A percentile compares a stretch with the other conserved stretches of the same genome.
Conservation (phyloP, 2,797 vertebrate genomes). For the Emys orbicularis region DNA sequence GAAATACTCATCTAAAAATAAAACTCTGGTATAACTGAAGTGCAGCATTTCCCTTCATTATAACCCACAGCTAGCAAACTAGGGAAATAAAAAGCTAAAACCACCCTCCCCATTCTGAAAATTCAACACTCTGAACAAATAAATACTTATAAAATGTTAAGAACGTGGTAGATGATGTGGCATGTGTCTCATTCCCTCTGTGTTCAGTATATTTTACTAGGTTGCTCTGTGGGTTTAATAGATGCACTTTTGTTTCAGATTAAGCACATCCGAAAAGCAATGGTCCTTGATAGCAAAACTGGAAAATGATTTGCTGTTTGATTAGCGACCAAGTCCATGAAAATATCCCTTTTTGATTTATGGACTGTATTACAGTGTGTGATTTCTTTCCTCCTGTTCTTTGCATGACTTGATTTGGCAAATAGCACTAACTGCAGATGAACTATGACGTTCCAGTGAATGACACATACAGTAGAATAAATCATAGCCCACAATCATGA, state of each 20-base stretch:
- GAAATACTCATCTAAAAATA: constrained; percentile 61
- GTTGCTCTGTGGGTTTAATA: constrained; percentile 40
- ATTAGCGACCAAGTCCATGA: constrained; percentile 63
- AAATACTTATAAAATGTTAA: constrained; percentile 49
- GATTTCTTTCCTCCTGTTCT: constrained; percentile 51
- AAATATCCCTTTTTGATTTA: constrained; percentile 63
- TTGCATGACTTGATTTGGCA: constrained; percentile 72
- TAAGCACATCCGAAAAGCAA: constrained; percentile 69
- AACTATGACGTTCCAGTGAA: constrained; percentile 29
- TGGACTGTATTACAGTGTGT: constrained; percentile 48
- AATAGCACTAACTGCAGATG: constrained; percentile 43
- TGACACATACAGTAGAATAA: constrained; percentile 26
- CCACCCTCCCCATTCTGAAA: not conserved
- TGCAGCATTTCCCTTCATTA: constrained; percentile 55
- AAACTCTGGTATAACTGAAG: constrained; percentile 44
- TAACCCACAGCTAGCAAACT: constrained; percentile 34
- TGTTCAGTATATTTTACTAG: constrained; percentile 50
- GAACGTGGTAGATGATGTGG: constrained; percentile 26
- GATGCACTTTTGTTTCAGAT: constrained; percentile 56
- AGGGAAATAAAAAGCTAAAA: constrained; percentile 59
- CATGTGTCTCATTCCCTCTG: constrained; percentile 45
- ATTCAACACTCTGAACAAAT: constrained; percentile 52
- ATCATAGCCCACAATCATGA: not conserved
- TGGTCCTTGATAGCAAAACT: constrained; percentile 66
- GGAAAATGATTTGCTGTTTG: constrained; percentile 69